Base-by-base conservation (phyloP, 2,797 vertebrate genomes). In the Coracias cyanogaster region DNA sequence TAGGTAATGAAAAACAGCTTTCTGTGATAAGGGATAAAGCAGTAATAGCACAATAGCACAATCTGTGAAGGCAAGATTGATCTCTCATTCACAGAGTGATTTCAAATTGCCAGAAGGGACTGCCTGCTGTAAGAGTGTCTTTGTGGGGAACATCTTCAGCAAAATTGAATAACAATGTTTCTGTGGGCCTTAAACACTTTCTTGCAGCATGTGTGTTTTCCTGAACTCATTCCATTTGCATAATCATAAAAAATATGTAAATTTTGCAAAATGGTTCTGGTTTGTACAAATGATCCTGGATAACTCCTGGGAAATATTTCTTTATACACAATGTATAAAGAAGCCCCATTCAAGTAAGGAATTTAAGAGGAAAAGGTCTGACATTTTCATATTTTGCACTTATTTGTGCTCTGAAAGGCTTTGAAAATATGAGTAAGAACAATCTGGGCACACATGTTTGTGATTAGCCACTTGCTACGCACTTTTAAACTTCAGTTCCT, bases 1-100 rank as follows among this genome's bases (percentile, higher is more conserved):
- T 7, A 82, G 35, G 46, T 77, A 46, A 91, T 91, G 79, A 89
- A 88, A 96, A 88, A 26, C 52, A 76, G 39, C n/a, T 90, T 88
- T 92, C 79, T 90, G 22, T 82, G 76, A 62, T 89, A 81, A 82
- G 54, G 35, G 41, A 41, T 72, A 91, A 89, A 89, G 46, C 15
- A 72, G 52, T 45, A 82, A 88, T 35, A 87, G 41, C 45, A 95
- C 46, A 83, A 51, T 62, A 82, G 37, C 60, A 61, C 60, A 82
- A 35, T 49, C 24, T 86, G n/a, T 90, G 67, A 89, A 74, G 49
- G 22, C 10, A 70, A 76, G 79, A 88, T 54, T 88, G 61, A 83
- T 80, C 48, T 82, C 19, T 61, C 65, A 60, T 77, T 95, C 90
- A 90, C 55, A 60, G 39, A 85, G 66, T 57, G 60, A 78, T 89